Conservation (phyloP, 2,888 invertebrate genomes). For the Caenorhabditis sp. region DNA sequence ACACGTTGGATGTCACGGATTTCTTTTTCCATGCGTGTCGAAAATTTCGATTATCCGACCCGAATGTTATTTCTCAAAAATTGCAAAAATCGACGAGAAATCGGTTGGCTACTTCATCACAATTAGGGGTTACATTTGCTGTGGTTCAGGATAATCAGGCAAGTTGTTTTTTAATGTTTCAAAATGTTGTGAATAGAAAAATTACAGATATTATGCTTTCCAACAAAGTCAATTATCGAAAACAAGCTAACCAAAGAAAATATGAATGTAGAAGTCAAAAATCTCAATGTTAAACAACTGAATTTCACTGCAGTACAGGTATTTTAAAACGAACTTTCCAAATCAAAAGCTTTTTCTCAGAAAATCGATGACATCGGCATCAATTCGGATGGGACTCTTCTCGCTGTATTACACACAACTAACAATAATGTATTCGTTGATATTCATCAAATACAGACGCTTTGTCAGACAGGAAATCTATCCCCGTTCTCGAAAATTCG, state of each 20-base stretch:
- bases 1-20: conserved; percentile 35
- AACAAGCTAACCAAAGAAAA: conserved; percentile 37
- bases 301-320: conserved; percentile 20
- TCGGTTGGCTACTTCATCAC: conserved; percentile 23
- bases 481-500: conserved; percentile 31
- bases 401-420: conserved; percentile 43
- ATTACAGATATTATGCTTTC: conserved; percentile 37
- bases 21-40: conserved; percentile 48
- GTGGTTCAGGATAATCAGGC: conserved; percentile 20
- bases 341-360: conserved; percentile 7
- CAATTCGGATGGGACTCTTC: conserved; percentile 53
- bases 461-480: conserved; percentile 12
- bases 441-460: conserved; percentile 42
- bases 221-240: conserved; percentile 20
- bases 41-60: conserved; percentile 42
- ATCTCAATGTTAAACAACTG: conserved; percentile 30
- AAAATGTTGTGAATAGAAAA: too few species aligned
- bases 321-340: not conserved
- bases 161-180: not conserved
- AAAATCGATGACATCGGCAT: conserved; percentile 32
- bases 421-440: conserved; percentile 54
- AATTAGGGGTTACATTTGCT: conserved; percentile 32
- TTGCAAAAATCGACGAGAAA: conserved; percentile 3
- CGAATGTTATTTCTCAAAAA: not conserved
- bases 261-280: conserved; percentile 44